Percentiles rank a stretch among this genome's conserved stretches.
These are phyloP conservation scores for Fragum fragum DNA, from an alignment of 2,888 invertebrate species.

Conservation along the genomic window DNA sequence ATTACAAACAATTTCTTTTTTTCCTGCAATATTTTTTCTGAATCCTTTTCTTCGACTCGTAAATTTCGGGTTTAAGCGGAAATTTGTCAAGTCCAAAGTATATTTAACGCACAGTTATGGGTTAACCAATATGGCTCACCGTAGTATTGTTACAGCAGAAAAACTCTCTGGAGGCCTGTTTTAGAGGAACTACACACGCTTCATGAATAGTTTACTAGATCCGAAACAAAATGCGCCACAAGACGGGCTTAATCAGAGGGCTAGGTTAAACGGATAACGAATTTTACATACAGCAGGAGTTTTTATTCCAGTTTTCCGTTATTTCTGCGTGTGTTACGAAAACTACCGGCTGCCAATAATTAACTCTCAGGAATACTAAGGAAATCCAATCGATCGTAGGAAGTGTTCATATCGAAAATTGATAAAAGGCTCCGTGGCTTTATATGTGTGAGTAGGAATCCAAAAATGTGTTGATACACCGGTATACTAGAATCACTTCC, in stretches of 20 bases:
- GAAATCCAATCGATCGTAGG: not conserved
- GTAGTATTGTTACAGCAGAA: not conserved
- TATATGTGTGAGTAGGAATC: conserved; percentile 14
- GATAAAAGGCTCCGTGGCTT: conserved; percentile 12
- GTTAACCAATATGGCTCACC: too few species aligned
- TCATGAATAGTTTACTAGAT: conserved; percentile 45
- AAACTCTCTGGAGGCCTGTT: not conserved
- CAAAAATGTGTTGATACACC: conserved; percentile 14
- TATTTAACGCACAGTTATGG: too few species aligned
- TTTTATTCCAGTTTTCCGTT: conserved; percentile 1
- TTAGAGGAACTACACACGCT: conserved; percentile 4
- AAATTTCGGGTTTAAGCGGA: too few species aligned
- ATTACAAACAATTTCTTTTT: too few species aligned
- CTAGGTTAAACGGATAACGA: conserved; percentile 4
- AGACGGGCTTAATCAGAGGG: conserved; percentile 29
- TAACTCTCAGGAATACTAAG: not conserved
- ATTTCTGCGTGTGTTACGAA: not conserved
- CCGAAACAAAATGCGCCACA: conserved; percentile 28
- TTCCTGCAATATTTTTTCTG: too few species aligned
- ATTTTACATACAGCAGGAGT: not conserved
- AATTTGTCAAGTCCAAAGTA: too few species aligned
- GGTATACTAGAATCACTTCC: not conserved
- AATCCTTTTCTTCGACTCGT: too few species aligned
- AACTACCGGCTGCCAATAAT: not conserved
- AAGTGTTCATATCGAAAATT: conserved; percentile 29